Evolutionary conservation across 2,797 vertebrate species (phyloP), one percentile per base, ranked within the genome.

Genomic region (Rallus crepitans): DNA sequence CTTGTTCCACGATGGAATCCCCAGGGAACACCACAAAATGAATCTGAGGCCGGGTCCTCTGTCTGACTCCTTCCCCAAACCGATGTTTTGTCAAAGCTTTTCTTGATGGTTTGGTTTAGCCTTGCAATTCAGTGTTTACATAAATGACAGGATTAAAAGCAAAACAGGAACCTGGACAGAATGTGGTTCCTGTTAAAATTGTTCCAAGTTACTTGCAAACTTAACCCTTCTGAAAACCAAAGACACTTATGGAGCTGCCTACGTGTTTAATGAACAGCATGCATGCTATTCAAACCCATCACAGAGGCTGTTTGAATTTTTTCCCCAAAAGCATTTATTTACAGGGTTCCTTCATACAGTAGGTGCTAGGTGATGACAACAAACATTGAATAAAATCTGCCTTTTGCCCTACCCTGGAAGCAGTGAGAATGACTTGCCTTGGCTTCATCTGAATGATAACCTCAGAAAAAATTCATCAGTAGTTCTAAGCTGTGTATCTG

Each of bases 91-190:
- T 89, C 75, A 81, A 80, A 75, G 65, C 48, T 70, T 93, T 95
- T 93, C 80, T 68, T 88, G 45, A 2, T 55, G 70, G 92, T 97
- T 93, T 90, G 76, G 86, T 94, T 96, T 90, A 92, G 93, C 86
- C 59, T 82, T 94, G 90, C 83, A 77, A 66, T 82, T 93, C 80
- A 64, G 4, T 84, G 95, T 97, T 96, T 96, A 84, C 83, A 82
- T 87, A 90, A 95, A 86, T 87, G 56, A 72, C 90, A 70, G 87
- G 80, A 94, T 94, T 94, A 93, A 94, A 97, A 96, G 90, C 92
- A 93, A 96, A 90, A 77, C 81, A 87, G 87, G 77, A 94, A 90
- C 85, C 71, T 80, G 83, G 64, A 27, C n/a, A 70, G 82, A 94
- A 90, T 71, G 78, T 93, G 88, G 75, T 95, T 95, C 68, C 78